Evolutionary conservation across 1,140 invertebrate species (phyloP), one percentile per base, ranked within the genome.

Genomic region (Drosophila sturtevanti): DNA sequence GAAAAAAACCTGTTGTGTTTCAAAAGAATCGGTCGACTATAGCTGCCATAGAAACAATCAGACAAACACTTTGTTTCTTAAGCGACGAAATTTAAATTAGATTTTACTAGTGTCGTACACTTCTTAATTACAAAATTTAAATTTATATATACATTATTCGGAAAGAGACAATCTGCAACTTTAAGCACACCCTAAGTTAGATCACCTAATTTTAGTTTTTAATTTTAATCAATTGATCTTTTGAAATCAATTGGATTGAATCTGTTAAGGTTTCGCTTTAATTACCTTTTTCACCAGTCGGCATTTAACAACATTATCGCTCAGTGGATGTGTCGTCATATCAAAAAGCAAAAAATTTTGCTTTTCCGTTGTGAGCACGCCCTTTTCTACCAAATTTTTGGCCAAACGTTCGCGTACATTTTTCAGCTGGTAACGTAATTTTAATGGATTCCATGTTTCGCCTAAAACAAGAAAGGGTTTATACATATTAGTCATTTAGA

Each of bases 361-460:
- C 94, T 99, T 99, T 93, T 99, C 99, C 60, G 99, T 99, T 54
- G 98, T 99, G 69, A 99, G 94, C n/a, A 99, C 98, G 76, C 99
- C 99, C 93, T 99, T 99, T 92, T 99, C 99, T 16, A 99, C 99
- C 80, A 99, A 94, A 94, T 99, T 99, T 93, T 99, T 99, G 10
- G 99, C 99, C 89, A 99, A 94, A 90, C 99, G 95, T 94, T 99
- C 99, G 73, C 99, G 94, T 0, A 99, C 99, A 95, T 99, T 99
- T 93, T 99, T 97, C 77, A 99, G 94, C 92, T 99, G 99, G 93
- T 99, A 99, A 84, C 97, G 95, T 71, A 99, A 93, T 93, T 99
- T 99, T 78, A 99, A 93, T 11, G 99, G 99, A 93, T 99, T 99
- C 99, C 99, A 99, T 78, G 99, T 99, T 94, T 99, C 99, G 82